Base-by-base conservation (phyloP, 2,113 vertebrate genomes). In the Cheirogaleus medius region DNA sequence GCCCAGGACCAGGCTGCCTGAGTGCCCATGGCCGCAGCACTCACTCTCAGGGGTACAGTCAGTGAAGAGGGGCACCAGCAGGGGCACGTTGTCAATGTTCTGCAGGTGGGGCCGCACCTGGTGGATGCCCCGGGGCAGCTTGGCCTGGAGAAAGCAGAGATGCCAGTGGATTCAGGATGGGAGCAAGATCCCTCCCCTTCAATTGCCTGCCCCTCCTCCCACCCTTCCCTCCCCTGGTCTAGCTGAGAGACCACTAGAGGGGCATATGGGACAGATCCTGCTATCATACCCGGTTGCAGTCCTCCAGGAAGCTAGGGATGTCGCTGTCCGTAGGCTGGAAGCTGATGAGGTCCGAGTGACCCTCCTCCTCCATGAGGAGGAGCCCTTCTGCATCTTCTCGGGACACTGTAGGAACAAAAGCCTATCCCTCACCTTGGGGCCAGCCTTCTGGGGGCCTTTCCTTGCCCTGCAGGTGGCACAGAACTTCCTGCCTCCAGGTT, bases 271-370 rank as follows among this genome's bases (percentile, higher is more conserved):
- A 11, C 42, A 49, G 54, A 20, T 23, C 15, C 20, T 9, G 25
- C 27, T 56, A 6, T 1, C 91, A 87, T 98, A 99, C 99, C 99
- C 99, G 98, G 97, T 99, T 99, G 85, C 99, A 99, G 98, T 99
- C 99, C 97, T 99, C 99, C 97, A 99, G 98, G 96, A 99, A 99
- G 98, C 99, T 99, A 98, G 99, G 99, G 88, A 99, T 99, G n/a
- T 99, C 99, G 0, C 99, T 99, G 98, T 99, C 99, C 18, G 99
- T 99, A 56, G 99, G 99, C 98, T 99, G 99, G 98, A 99, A 99
- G 97, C 99, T 99, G 97, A 99, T 99, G 94, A 99, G 99, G 98
- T 99, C 99, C 0, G 99, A 99, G 97, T 99, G 99, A 18, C 99
- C 99, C 95, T 99, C 99, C 83, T 99, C 99, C 87, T 99, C 99